Percentiles rank a stretch among this genome's conserved stretches.
These are phyloP conservation scores for Lutjanus argentimaculatus DNA, from an alignment of 2,797 vertebrate genomes.

Conservation along the genomic window DNA sequence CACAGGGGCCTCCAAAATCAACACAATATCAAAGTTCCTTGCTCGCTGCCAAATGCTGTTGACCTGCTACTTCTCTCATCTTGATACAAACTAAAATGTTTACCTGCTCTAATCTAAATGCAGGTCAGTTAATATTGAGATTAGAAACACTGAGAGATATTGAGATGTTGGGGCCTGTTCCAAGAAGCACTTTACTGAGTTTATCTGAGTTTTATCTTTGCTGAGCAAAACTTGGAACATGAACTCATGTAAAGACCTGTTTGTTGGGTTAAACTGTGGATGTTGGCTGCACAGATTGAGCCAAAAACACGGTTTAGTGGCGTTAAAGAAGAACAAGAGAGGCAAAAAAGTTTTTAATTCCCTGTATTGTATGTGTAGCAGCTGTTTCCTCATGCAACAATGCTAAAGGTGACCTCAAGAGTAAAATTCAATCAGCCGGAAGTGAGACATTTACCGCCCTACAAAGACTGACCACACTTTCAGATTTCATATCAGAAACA, in stretches of 20 bases:
- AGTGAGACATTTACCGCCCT: neutral
- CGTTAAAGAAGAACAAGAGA: neutral
- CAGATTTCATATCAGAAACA: constrained; percentile 1
- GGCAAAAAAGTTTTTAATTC: neutral
- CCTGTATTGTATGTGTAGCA: neutral
- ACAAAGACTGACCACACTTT: neutral
- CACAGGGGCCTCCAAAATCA: no score
- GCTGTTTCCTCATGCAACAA: neutral
- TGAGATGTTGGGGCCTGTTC: constrained; percentile 12
- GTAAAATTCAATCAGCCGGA: neutral
- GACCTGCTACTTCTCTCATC: neutral
- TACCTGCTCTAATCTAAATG: constrained; percentile 20
- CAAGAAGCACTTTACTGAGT: constrained; percentile 8
- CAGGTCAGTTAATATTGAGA: neutral
- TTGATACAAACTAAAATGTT: constrained; percentile 10
- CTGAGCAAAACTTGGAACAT: constrained; percentile 7
- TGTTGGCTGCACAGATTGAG: neutral
- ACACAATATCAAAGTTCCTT: no score
- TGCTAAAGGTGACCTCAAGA: neutral
- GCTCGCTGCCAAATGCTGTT: no score
- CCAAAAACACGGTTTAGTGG: neutral
- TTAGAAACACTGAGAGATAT: constrained; percentile 9
- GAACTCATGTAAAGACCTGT: constrained; percentile 2
- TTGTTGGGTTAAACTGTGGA: neutral
- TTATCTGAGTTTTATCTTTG: constrained; percentile 36